Evolutionary conservation across 2,888 invertebrate genomes (phyloP).

Genomic region (Drosophila fungiperda): DNA sequence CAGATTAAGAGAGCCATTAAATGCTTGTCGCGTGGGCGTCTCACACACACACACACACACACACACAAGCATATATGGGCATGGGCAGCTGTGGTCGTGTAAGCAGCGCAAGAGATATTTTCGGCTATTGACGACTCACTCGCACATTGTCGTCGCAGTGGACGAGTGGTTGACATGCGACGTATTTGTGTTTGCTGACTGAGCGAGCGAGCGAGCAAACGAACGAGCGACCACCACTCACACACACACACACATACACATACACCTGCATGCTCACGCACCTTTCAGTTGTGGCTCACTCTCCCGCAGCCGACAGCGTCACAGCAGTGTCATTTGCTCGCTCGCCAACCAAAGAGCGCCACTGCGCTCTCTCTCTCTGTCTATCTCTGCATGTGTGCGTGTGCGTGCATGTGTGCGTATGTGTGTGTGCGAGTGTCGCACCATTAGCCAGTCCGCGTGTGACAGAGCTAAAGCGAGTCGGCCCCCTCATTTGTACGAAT

Average conservation of each 20-base stretch:
- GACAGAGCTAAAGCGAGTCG: conserved; percentile 82
- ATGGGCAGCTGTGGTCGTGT: conserved; percentile 16
- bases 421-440: conserved; percentile 51
- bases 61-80: conserved; percentile 2
- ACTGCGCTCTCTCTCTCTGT: conserved; percentile 48
- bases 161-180: conserved; percentile 82
- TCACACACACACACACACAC: conserved; percentile 29
- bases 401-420: conserved; percentile 39
- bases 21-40: conserved; percentile 26
- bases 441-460: conserved; percentile 76
- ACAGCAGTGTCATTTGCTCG: conserved; percentile 66
- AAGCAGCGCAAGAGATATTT: conserved; percentile 31
- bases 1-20: conserved; percentile 20
- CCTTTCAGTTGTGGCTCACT: conserved; percentile 27
- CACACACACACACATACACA: conserved; percentile 35
- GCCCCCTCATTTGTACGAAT: conserved; percentile 64
- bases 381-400: conserved; percentile 8
- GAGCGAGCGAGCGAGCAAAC: conserved; percentile 40
- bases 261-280: conserved; percentile 55
- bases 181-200: conserved; percentile 78
- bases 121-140: conserved; percentile 54
- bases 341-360: conserved; percentile 65
- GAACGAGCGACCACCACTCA: conserved; percentile 32
- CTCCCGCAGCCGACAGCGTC: conserved; percentile 43
- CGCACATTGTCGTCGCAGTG: conserved; percentile 78